Percentiles rank a stretch among this genome's conserved stretches.
Conservation (phyloP, 2,113 vertebrate genomes). For the Pseudonaja textilis region DNA sequence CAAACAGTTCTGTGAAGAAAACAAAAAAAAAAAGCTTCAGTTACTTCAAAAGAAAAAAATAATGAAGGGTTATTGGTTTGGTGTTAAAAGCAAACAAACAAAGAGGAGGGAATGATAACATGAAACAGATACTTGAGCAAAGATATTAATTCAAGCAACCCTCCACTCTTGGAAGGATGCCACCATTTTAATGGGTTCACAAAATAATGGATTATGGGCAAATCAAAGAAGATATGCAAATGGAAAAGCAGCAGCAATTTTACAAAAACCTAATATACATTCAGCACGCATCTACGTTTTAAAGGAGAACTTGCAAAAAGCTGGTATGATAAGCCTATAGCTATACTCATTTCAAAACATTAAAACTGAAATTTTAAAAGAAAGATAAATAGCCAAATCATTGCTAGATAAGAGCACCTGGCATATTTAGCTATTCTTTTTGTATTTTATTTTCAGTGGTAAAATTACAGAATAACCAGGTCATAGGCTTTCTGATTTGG, state of each 20-base stretch:
- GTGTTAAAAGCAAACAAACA: not conserved
- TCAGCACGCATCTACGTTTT: conserved; percentile 40
- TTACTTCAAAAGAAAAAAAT: conserved; percentile 20
- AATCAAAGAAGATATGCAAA: conserved; percentile 7
- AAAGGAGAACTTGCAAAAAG: conserved; percentile 26
- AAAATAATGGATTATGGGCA: conserved; percentile 18
- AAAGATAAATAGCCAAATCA: conserved; percentile 32
- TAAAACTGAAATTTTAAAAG: conserved; percentile 36
- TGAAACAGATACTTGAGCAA: conserved; percentile 3
- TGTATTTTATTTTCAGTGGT: conserved; percentile 19
- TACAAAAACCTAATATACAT: conserved; percentile 24
- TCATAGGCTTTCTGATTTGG: not conserved
- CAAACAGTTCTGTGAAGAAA: not conserved
- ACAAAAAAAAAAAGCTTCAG: too few species aligned
- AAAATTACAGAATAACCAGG: conserved; percentile 7
- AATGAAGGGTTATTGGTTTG: conserved; percentile 14
- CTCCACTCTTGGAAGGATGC: not conserved
- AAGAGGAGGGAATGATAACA: conserved; percentile 16
- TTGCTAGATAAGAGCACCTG: conserved; percentile 34
- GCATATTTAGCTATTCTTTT: conserved; percentile 41
- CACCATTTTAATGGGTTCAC: not conserved
- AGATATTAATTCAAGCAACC: conserved; percentile 35
- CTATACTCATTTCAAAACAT: conserved; percentile 32
- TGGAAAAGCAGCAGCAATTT: conserved; percentile 36
- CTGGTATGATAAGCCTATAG: conserved; percentile 16